These are phyloP conservation scores for Mastacembelus armatus DNA, from an alignment of 2,797 vertebrate genomes.

Conservation along the genomic window DNA sequence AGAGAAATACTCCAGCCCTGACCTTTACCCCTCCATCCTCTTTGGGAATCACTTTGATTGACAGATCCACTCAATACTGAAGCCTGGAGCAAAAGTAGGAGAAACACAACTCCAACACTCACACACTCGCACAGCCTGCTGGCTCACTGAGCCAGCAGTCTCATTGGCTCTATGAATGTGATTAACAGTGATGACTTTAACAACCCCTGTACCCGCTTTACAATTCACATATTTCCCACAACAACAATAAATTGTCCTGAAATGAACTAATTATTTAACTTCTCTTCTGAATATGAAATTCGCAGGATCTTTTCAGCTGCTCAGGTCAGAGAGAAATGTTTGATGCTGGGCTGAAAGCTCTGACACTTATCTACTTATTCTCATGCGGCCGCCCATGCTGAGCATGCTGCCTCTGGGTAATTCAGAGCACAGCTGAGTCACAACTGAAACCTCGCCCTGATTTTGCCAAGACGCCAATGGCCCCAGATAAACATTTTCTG, in stretches of 20 bases:
- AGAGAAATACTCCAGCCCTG: not conserved
- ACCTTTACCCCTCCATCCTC: not conserved
- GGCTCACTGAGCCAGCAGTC: too few species aligned
- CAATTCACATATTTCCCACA: conserved; percentile 14
- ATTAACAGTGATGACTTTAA: conserved; percentile 10
- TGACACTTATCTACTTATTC: conserved; percentile 10
- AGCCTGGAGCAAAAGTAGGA: too few species aligned
- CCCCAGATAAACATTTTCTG: conserved; percentile 47
- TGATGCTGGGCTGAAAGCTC: conserved; percentile 3
- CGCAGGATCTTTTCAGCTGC: too few species aligned
- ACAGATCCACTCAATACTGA: not conserved
- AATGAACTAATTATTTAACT: conserved; percentile 22
- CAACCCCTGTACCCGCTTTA: conserved; percentile 28
- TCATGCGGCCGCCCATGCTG: not conserved
- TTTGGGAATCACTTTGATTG: conserved; percentile 34
- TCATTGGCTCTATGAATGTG: too few species aligned
- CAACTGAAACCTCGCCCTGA: conserved; percentile 33
- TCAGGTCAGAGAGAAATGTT: conserved; percentile 7
- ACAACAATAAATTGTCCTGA: not conserved
- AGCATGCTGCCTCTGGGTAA: conserved; percentile 40
- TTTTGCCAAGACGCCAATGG: conserved; percentile 41
- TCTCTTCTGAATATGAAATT: too few species aligned
- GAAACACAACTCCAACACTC: too few species aligned
- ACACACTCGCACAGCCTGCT: too few species aligned
- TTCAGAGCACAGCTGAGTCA: conserved; percentile 53